Evolutionary conservation across 2,113 vertebrate species (phyloP).

Genomic region (Antennarius striatus): DNA sequence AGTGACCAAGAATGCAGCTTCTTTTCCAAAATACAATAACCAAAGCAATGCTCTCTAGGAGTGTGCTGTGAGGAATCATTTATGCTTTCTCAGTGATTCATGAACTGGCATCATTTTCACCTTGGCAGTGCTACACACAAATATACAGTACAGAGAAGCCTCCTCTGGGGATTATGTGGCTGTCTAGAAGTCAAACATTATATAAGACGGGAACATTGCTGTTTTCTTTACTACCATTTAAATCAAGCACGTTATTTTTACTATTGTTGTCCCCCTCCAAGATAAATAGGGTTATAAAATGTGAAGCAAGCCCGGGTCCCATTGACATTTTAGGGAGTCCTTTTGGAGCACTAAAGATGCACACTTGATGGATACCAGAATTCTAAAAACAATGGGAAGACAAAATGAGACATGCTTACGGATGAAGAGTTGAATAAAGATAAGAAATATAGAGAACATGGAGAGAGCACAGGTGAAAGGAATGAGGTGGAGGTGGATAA

Average conservation of each 20-base stretch:
- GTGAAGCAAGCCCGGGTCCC: slow-evolving; percentile 26
- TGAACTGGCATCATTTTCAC: slow-evolving; percentile 43
- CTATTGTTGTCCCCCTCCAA: slow-evolving; percentile 53
- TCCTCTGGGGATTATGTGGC: slow-evolving; percentile 3
- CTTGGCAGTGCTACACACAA: slow-evolving; percentile 11
- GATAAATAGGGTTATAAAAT: slow-evolving; percentile 70
- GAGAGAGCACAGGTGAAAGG: neutral
- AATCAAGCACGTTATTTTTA: slow-evolving; percentile 70
- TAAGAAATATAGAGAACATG: slow-evolving; percentile 10
- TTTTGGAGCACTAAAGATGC: slow-evolving; percentile 72
- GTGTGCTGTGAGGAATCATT: slow-evolving; percentile 1
- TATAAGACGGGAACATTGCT: slow-evolving; percentile 56
- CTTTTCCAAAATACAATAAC: slow-evolving; percentile 33
- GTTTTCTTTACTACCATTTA: slow-evolving; percentile 65
- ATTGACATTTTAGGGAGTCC: slow-evolving; percentile 77
- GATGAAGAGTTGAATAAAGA: slow-evolving; percentile 32
- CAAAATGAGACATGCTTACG: slow-evolving; percentile 51
- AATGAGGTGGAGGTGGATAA: slow-evolving; percentile 4
- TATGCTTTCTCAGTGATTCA: slow-evolving; percentile 33
- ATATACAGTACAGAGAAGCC: slow-evolving; percentile 17
- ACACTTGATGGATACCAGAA: slow-evolving; percentile 64
- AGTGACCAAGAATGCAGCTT: slow-evolving; percentile 31
- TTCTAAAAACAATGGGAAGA: slow-evolving; percentile 35
- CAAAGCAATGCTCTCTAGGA: slow-evolving; percentile 5
- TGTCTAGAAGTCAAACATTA: slow-evolving; percentile 21